phyloP scores from a whole-genome alignment of 2,888 invertebrate species.

The Acanthosepion esculentum region DNA sequence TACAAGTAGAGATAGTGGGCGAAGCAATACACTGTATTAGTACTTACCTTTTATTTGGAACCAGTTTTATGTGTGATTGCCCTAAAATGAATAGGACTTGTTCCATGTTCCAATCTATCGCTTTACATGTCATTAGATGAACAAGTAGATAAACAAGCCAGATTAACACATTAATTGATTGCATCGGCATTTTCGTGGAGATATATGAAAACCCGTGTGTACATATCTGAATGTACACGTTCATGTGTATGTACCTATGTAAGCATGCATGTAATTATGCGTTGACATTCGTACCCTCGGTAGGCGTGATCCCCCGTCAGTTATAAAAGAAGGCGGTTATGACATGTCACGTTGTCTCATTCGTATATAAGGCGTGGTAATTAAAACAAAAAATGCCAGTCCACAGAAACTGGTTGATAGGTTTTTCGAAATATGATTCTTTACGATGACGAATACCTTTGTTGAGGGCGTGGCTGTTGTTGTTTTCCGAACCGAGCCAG shows the following conservation, averaged over 20 bases:
- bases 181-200: background rate
- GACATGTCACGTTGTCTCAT: background rate
- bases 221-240: background rate
- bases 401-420: background rate
- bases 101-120: too few relatives aligned
- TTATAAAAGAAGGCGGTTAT: background rate
- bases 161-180: too few relatives aligned
- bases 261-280: background rate
- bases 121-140: too few relatives aligned
- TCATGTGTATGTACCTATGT: background rate
- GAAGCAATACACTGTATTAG: too few relatives aligned
- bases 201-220: background rate
- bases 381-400: background rate
- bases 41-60: too few relatives aligned
- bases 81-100: too few relatives aligned
- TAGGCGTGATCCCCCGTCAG: background rate
- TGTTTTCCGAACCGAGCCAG: too few relatives aligned
- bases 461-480: too few relatives aligned
- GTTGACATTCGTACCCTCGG: background rate
- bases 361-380: background rate
- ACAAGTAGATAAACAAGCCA: too few relatives aligned
- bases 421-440: background rate
- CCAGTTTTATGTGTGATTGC: too few relatives aligned
- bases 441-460: too few relatives aligned
- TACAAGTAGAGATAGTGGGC: too few relatives aligned